Evolutionary conservation across 2,888 invertebrate species (phyloP), one percentile per base, ranked within the genome.

Genomic region (Cantharis nigra): DNA sequence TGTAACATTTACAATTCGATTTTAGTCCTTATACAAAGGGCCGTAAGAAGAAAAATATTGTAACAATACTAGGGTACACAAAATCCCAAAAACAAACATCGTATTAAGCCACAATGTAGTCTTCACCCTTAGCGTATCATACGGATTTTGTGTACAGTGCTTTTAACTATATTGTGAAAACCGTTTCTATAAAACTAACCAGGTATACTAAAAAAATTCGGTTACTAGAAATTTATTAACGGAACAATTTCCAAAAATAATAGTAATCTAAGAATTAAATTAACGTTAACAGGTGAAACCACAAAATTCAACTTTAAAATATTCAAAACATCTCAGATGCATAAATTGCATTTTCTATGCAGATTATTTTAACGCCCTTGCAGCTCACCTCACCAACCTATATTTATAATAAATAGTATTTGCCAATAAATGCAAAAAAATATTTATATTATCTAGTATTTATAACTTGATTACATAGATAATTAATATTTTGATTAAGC

Each of bases 51-150:
- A 63, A 63, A 16, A 28, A 13, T 72, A 81, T 78, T 78, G 82
- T 83, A 84, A 83, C 85, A 82, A 82, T 83, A 83, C 83, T 80
- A 83, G 83, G 82, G 84, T 82, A 85, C 79, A 82, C 83, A 83
- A 87, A 86, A 87, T 86, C 87, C 85, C 85, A 86, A 87, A 87
- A 87, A 87, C 86, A 87, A 87, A 87, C 87, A 87, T 78, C 69
- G 83, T 83, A 83, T 85, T 85, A 84, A 80, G 82, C 84, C 84
- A 83, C 85, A 85, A 85, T 83, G 81, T 80, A 82, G 81, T 83
- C 81, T 74, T 83, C 80, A 83, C 82, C 83, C 84, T 82, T 83
- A 81, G 80, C 75, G 28, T 71, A 74, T 70, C 69, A 69, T 78
- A 49, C 65, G 28, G 65, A 62, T 75, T 72, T 70, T 28, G 30